A percentile compares a stretch with the other conserved stretches of the same genome.
phyloP scores from a whole-genome alignment of 2,113 vertebrate species.

The Pogona vitticeps region DNA sequence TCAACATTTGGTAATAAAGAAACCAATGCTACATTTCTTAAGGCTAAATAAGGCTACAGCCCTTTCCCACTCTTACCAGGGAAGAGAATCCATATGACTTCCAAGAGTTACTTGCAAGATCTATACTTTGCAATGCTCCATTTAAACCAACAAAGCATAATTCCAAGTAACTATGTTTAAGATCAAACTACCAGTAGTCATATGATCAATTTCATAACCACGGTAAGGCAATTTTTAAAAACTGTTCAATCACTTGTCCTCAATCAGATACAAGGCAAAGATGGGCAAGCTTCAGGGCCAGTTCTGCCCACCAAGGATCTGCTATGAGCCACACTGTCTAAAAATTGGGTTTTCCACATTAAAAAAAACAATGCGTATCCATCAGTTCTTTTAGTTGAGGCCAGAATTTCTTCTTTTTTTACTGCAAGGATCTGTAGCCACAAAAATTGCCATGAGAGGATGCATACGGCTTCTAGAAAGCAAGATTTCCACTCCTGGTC shows the following conservation, averaged over 20 bases:
- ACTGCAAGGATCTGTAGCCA: too few species aligned
- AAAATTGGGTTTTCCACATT: too few species aligned
- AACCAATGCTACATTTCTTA: background rate
- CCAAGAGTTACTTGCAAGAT: background rate
- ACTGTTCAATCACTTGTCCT: too few species aligned
- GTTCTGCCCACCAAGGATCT: background rate
- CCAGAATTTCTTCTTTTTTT: too few species aligned
- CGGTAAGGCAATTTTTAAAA: background rate
- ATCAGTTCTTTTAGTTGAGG: too few species aligned
- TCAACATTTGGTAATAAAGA: background rate
- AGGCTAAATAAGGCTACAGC: conserved; percentile 23
- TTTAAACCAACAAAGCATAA: background rate
- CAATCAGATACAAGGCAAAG: background rate
- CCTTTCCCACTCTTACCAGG: background rate
- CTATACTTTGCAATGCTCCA: background rate
- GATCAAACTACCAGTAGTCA: background rate
- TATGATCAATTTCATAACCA: background rate
- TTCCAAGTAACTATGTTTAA: background rate
- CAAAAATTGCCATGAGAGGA: too few species aligned
- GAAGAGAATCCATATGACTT: background rate
- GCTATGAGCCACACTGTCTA: background rate
- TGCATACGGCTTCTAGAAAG: too few species aligned
- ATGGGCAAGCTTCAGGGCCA: background rate
- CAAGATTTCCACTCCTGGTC: too few species aligned
- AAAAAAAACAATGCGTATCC: too few species aligned